These are phyloP conservation scores for Sarcophaga subvicina DNA, from an alignment of 2,888 invertebrate species.

Conservation along the genomic window DNA sequence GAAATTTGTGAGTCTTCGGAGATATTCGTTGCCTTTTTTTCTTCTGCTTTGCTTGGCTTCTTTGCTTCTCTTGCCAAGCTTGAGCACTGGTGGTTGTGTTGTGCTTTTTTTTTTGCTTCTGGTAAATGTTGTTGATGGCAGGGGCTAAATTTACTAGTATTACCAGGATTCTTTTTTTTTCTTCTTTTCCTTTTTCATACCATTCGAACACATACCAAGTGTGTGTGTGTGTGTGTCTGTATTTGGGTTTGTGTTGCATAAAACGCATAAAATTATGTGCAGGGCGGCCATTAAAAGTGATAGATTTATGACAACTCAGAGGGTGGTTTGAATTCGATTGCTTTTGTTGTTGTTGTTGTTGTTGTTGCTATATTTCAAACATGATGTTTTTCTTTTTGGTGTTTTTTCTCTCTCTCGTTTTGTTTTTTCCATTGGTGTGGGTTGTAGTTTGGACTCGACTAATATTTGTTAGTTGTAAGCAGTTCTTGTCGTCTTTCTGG, in stretches of 20 bases:
- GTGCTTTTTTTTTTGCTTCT: constrained; percentile 43
- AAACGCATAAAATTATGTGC: constrained; percentile 81
- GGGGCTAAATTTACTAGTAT: constrained; percentile 68
- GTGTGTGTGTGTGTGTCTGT: constrained; percentile 46
- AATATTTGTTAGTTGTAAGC: constrained; percentile 54
- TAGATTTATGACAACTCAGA: constrained; percentile 79
- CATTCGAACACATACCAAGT: not conserved
- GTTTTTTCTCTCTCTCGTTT: not conserved
- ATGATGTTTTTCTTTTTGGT: constrained; percentile 16
- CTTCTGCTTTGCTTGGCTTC: not conserved
- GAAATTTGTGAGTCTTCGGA: constrained; percentile 81
- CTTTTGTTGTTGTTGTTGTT: constrained; percentile 12
- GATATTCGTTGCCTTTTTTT: constrained; percentile 71
- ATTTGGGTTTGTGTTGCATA: constrained; percentile 69
- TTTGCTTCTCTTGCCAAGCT: constrained; percentile 44
- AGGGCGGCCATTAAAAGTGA: constrained; percentile 80
- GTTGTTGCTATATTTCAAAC: constrained; percentile 35
- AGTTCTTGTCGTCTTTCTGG: constrained; percentile 18
- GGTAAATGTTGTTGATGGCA: constrained; percentile 53
- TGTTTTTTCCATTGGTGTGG: not conserved
- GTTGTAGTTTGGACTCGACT: constrained; percentile 66
- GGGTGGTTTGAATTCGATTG: constrained; percentile 57
- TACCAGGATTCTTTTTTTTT: constrained; percentile 46
- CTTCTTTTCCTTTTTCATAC: constrained; percentile 6
- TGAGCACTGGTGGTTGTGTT: constrained; percentile 55